Percentiles rank a stretch among this genome's conserved stretches.
These are phyloP conservation scores for Entomyzon cyanotis DNA, from an alignment of 2,113 vertebrate species.

Conservation along the genomic window DNA sequence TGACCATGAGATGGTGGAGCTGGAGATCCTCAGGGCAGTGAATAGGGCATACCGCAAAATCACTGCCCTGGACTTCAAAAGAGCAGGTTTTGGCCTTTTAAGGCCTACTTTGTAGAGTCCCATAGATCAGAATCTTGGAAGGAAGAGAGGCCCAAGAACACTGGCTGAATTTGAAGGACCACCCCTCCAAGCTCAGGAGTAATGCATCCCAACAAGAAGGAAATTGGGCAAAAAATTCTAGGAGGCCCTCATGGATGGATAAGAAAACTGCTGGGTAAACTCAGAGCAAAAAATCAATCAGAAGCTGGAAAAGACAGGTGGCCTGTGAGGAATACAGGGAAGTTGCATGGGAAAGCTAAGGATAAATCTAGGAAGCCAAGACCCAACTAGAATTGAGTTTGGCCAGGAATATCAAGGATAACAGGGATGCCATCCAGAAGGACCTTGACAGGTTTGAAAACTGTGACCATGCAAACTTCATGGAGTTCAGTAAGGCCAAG, in stretches of 20 bases:
- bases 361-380: not conserved
- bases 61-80: not conserved
- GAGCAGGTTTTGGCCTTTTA: not conserved
- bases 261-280: not conserved
- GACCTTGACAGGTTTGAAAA: not conserved
- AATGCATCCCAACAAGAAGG: not conserved
- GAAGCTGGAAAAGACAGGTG: not conserved
- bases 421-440: not conserved
- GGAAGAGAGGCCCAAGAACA: too few species aligned
- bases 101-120: not conserved
- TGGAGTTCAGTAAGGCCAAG: not conserved
- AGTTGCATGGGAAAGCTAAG: not conserved
- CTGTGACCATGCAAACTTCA: not conserved
- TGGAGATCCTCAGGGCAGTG: not conserved
- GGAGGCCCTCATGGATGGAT: not conserved
- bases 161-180: not conserved
- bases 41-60: not conserved
- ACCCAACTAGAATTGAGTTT: not conserved
- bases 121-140: not conserved
- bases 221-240: not conserved
- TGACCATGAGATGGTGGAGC: rapidly evolving
- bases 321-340: not conserved
- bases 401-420: not conserved
- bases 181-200: not conserved
- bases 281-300: not conserved